Evolutionary conservation across 2,113 vertebrate species (phyloP), one percentile per base, ranked within the genome.

Genomic region (Lampris megalopsis): DNA sequence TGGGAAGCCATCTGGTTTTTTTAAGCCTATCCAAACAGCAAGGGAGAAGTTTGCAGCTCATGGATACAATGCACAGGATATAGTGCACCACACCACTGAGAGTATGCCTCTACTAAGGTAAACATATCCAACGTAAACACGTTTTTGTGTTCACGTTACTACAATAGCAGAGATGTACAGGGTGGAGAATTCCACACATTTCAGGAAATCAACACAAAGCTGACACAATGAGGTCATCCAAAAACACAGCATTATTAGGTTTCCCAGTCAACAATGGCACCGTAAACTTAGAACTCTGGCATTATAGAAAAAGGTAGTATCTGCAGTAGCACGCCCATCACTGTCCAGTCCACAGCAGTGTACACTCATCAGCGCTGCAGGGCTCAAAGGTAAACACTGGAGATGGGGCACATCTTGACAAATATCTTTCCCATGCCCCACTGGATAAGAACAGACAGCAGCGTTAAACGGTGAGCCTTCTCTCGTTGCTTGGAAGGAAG

Each of bases 1-100:
- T 49, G 64, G 13, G 64, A 66, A 64, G 74, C 81, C 87, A 89
- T 83, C 81, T 89, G 87, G 65, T 83, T 49, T 24, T 64, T 52
- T 49, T 41, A 59, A 0, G n/a, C 35, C 71, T 77, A 42, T 81
- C 77, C 43, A 80, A 87, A 78, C 68, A 74, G 40, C 56, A 77
- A 2, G 1, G 11, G 40, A 63, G 54, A 73, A 60, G 52, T 24
- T 42, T 48, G 79, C n/a, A 6, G 36, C 43, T 40, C 7, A 41
- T 5, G 47, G 64, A 63, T 5, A 35, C 5, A 45, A 58, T 54
- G 52, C 24, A 54, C 13, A 37, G 7, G 36, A 38, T 3, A 38
- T 3, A 45, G 43, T 45, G 43, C 8, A 38, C 3, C 36, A 0
- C 36, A 3, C 7, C 2, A 9, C 36, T 59, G 36, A 59, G 36